Evolutionary conservation across 35 echinoderm and acorn worm species (phyloP).

Genomic region (Ophiothrix spiculata): DNA sequence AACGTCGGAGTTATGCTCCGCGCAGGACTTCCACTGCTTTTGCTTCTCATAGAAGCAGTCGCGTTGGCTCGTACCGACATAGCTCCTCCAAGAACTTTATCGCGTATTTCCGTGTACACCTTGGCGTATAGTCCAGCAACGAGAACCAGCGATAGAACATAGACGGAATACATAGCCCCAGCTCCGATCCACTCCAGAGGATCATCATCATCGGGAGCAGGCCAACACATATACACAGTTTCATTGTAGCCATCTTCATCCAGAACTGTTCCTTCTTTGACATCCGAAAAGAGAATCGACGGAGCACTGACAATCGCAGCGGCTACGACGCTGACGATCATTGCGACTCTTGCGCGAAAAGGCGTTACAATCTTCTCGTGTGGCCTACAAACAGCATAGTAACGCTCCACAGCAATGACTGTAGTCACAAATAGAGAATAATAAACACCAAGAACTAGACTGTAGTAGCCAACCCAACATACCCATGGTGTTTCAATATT

Average conservation of each 20-base stretch:
- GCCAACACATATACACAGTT: conserved; percentile 1
- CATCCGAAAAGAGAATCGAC: background rate
- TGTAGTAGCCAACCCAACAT: background rate
- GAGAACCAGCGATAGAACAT: background rate
- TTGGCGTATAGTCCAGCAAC: background rate
- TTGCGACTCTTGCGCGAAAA: background rate
- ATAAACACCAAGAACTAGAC: background rate
- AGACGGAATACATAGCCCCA: background rate
- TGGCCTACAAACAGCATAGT: background rate
- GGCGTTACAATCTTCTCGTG: background rate
- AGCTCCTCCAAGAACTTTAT: background rate
- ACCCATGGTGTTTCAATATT: background rate
- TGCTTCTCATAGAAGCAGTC: background rate
- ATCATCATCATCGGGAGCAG: background rate
- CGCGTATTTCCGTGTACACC: background rate
- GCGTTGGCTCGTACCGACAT: background rate
- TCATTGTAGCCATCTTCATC: background rate
- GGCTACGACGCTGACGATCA: background rate
- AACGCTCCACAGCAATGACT: background rate
- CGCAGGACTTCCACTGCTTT: background rate
- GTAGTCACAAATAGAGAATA: background rate
- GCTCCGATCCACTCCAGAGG: background rate
- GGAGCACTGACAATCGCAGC: background rate
- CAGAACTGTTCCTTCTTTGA: background rate
- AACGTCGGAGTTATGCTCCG: background rate